A percentile compares a stretch with the other conserved stretches of the same genome.
Evolutionary conservation across 2,888 invertebrate genomes (phyloP).

Genomic region (Anodontia alba): DNA sequence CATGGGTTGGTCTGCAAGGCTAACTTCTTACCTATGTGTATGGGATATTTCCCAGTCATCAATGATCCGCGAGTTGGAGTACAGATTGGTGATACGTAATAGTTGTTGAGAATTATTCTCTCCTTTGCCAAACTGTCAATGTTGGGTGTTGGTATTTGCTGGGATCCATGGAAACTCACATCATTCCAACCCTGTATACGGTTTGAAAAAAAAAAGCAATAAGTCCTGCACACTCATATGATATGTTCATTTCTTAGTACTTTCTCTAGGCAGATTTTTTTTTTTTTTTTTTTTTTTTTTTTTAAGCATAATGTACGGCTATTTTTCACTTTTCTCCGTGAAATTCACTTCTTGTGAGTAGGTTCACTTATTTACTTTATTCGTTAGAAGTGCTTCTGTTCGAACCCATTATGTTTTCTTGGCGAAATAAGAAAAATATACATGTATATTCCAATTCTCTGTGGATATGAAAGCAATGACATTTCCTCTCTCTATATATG

Average conservation of each 20-base stretch:
- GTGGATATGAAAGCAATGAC: no score
- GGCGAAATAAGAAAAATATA: no score
- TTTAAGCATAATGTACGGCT: not conserved
- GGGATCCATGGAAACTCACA: slow-evolving; percentile 95
- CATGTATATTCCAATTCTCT: no score
- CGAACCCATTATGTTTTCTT: no score
- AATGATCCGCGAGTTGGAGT: slow-evolving; percentile 95
- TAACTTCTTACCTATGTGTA: slow-evolving; percentile 87
- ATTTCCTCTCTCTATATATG: no score
- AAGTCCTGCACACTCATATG: slow-evolving; percentile 14
- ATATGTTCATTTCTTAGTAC: not conserved
- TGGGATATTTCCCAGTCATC: slow-evolving; percentile 96
- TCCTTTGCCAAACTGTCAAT: slow-evolving; percentile 94
- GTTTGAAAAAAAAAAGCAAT: no score
- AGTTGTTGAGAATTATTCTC: slow-evolving; percentile 92
- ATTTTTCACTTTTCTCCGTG: no score
- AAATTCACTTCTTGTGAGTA: no score
- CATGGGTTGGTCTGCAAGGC: no score
- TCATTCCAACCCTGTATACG: slow-evolving; percentile 97
- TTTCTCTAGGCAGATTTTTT: no score
- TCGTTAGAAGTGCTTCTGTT: no score
- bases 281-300: not conserved
- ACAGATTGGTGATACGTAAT: slow-evolving; percentile 96
- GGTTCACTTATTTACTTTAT: no score
- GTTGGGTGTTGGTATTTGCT: slow-evolving; percentile 96